Evolutionary conservation across 2,113 vertebrate genomes (phyloP), one percentile per base, ranked within the genome.

Genomic region (Leptobrachium ailaonicum): DNA sequence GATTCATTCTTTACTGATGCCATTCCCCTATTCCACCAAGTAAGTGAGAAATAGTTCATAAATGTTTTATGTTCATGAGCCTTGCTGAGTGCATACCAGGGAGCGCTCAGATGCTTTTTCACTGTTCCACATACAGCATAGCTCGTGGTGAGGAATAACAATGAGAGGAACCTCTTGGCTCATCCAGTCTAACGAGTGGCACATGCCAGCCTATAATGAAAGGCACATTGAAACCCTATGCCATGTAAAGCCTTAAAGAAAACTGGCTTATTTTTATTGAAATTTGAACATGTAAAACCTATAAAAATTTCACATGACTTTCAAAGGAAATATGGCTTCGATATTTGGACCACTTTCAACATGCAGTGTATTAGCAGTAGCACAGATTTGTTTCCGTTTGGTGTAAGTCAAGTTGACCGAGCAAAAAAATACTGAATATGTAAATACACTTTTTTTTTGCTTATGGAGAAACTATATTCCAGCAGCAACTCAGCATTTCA

Each of bases 31-130:
- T 43, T 4, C 50, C 43, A 77, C 53, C 62, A 53, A 62, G 50
- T 66, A 53, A 50, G 60, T 77, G 41, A 10, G n/a, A 69, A 64
- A 40, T 20, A 64, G 6, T 6, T 68, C 41, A 71, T 77, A 54
- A 77, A 77, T 69, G 54, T 77, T 77, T 69, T 77, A 70, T 70
- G 67, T 70, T 77, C 67, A 62, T 70, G 66, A 62, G 47, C 13
- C 53, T 70, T 47, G 66, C 54, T 20, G 54, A 70, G 54, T 20
- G 75, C 66, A 58, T 14, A n/a, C 66, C 54, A 54, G 45, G 64
- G 66, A 41, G 47, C 54, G 68, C 40, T 76, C 74, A 41, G 63
- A 53, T 53, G 40, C 54, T 0, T 69, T 44, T 77, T 41, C 50
- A 69, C 69, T 77, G 66, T 77, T 69, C 9, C 58, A 68, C 32